These are phyloP conservation scores for Crotophaga sulcirostris DNA, from an alignment of 2,113 vertebrate genomes.

Conservation along the genomic window DNA sequence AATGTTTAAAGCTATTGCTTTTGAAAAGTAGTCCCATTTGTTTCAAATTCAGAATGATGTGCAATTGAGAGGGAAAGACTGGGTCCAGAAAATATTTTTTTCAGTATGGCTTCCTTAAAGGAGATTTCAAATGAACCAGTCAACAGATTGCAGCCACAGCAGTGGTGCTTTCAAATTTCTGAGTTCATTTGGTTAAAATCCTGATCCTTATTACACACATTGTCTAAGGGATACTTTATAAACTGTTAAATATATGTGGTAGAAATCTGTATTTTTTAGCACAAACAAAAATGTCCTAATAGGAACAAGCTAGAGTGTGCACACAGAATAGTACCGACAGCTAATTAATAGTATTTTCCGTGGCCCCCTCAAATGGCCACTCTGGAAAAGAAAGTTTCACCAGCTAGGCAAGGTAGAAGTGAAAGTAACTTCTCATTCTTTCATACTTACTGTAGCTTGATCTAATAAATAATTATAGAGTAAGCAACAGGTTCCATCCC, in stretches of 20 bases:
- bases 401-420: not conserved
- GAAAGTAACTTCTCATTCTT: not conserved
- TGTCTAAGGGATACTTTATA: not conserved
- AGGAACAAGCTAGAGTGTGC: fast-evolving
- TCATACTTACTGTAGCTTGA: not conserved
- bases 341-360: not conserved
- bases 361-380: not conserved
- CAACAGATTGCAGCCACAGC: not conserved
- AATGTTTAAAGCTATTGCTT: not conserved
- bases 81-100: not conserved
- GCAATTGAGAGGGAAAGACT: not conserved
- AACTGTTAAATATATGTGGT: fast-evolving
- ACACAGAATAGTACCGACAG: not conserved
- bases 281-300: not conserved
- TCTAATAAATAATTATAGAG: not conserved
- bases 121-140: not conserved
- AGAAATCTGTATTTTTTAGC: not conserved
- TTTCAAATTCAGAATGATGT: not conserved
- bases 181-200: not conserved
- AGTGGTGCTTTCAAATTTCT: not conserved
- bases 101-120: not conserved
- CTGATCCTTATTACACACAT: not conserved
- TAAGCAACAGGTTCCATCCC: not conserved
- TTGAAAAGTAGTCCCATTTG: not conserved
- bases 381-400: not conserved